These are phyloP conservation scores for Natator depressus DNA, from an alignment of 2,113 vertebrate genomes.

Conservation along the genomic window DNA sequence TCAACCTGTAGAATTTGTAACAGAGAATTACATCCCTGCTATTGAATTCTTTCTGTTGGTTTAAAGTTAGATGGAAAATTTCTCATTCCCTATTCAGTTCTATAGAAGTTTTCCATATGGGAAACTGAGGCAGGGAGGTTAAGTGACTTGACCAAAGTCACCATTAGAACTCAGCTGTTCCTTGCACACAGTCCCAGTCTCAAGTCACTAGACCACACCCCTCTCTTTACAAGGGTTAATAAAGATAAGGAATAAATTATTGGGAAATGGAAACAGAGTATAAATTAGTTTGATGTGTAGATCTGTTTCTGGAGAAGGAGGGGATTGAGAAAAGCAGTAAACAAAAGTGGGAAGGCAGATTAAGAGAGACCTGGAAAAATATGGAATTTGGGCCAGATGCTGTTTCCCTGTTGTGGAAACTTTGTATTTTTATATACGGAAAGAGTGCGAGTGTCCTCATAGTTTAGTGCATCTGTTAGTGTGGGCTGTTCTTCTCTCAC, in stretches of 20 bases:
- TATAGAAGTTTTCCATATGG: not conserved
- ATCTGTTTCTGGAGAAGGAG: constrained; percentile 39
- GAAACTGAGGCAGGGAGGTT: not conserved
- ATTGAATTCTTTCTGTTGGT: not conserved
- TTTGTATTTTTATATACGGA: not conserved
- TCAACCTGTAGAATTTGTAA: not conserved
- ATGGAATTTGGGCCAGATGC: constrained; percentile 10
- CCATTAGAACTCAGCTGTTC: not conserved
- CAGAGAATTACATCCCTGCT: not conserved
- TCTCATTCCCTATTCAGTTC: not conserved
- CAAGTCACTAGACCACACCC: not conserved
- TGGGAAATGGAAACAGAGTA: constrained; percentile 15
- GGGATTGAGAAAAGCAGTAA: constrained; percentile 3
- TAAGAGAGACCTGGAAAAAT: constrained; percentile 22
- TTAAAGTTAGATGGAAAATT: not conserved
- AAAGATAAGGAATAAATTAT: not conserved
- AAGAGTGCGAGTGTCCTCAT: not conserved
- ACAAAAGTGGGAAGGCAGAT: constrained; percentile 6
- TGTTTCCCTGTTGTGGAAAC: constrained; percentile 19
- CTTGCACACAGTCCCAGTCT: not conserved
- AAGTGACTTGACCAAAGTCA: not conserved
- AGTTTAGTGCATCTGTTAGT: not conserved
- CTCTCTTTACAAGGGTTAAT: not conserved
- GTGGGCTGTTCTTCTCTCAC: not conserved
- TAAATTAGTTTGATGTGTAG: constrained; percentile 16